phyloP scores from a whole-genome alignment of 2,113 vertebrate species.

The Otolemur garnettii region DNA sequence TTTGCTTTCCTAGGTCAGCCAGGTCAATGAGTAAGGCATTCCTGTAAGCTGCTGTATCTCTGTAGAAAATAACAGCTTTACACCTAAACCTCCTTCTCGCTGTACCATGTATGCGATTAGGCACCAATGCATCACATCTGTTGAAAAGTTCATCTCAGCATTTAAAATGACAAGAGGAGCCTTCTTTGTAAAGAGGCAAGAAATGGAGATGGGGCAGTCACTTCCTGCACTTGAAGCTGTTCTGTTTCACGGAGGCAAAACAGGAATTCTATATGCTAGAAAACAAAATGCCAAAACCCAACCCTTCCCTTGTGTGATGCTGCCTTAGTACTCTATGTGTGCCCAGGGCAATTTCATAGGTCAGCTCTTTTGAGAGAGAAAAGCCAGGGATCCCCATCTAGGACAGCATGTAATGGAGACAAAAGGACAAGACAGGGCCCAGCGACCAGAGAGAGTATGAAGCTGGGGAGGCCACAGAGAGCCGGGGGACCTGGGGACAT shows the following conservation, averaged over 20 bases:
- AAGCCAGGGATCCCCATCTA: neutral
- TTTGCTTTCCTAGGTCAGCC: neutral
- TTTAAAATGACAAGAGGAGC: neutral
- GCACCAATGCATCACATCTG: neutral
- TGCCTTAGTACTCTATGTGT: neutral
- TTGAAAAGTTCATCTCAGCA: neutral
- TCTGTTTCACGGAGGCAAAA: constrained; percentile 33
- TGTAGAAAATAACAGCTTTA: neutral
- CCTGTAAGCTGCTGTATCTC: neutral
- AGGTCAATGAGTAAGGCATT: neutral
- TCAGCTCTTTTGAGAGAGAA: constrained; percentile 40
- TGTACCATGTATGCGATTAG: neutral
- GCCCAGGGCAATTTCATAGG: neutral
- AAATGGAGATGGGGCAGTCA: neutral
- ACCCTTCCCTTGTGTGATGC: neutral
- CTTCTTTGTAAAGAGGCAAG: neutral
- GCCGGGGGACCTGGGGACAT: neutral
- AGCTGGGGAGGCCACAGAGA: neutral
- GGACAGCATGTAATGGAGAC: neutral
- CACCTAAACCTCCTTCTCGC: neutral
- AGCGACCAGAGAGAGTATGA: neutral
- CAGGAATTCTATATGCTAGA: neutral
- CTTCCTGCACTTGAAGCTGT: neutral
- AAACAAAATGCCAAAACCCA: constrained; percentile 8
- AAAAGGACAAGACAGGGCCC: neutral